These are phyloP conservation scores for Phataginus tricuspis DNA, from an alignment of 2,797 vertebrate genomes.

Conservation along the genomic window DNA sequence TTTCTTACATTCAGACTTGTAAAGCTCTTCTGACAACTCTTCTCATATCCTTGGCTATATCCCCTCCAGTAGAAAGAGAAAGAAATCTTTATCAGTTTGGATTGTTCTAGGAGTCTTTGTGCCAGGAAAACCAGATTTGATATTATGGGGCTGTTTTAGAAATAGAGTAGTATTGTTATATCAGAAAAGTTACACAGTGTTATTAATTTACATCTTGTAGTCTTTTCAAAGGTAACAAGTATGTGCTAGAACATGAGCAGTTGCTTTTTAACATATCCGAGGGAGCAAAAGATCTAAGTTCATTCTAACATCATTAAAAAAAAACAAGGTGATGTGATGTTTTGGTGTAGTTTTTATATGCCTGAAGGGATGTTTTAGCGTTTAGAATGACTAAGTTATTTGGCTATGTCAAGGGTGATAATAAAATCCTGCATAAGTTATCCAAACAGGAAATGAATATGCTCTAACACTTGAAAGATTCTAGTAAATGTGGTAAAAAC, in stretches of 20 bases:
- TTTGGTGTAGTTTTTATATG: not conserved
- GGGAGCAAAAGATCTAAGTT: not conserved
- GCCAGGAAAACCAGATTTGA: not conserved
- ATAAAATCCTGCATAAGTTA: not conserved
- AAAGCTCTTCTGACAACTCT: not conserved
- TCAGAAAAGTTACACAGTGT: not conserved
- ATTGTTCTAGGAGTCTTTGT: not conserved
- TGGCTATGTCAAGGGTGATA: not conserved
- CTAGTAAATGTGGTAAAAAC: not conserved
- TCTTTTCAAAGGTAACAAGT: constrained; percentile 18
- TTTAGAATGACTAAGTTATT: constrained; percentile 21
- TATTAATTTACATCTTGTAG: constrained; percentile 24
- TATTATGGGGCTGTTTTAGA: constrained; percentile 10
- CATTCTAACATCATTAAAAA: not conserved
- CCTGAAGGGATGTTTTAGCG: not conserved
- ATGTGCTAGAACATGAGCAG: not conserved
- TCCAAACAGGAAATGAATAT: constrained; percentile 11
- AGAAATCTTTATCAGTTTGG: constrained; percentile 12
- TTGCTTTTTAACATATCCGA: not conserved
- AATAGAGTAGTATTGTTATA: not conserved
- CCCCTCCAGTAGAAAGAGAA: not conserved
- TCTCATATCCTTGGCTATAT: not conserved
- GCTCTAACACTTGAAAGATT: not conserved
- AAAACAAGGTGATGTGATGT: not conserved
- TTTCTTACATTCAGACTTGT: constrained; percentile 20